These are phyloP conservation scores for Hydrochoerus hydrochaeris DNA, from an alignment of 2,113 vertebrate species.

Conservation along the genomic window DNA sequence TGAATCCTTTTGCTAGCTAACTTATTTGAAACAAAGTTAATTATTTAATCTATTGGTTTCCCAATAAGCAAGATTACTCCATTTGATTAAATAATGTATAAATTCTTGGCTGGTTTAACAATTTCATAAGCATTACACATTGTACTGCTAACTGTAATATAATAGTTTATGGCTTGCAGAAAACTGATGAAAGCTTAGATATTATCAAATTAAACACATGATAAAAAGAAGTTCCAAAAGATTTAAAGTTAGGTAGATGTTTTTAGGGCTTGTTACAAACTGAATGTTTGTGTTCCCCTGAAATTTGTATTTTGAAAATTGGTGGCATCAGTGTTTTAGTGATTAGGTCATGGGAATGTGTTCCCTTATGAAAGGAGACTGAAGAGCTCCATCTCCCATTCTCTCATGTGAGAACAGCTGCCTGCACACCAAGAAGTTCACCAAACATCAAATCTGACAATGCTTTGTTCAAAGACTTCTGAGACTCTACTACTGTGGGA, in stretches of 20 bases:
- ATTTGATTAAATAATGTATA: slow-evolving; percentile 22
- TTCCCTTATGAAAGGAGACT: background rate
- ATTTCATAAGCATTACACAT: background rate
- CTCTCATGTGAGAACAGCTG: background rate
- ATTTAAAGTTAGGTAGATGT: background rate
- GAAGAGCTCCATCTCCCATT: background rate
- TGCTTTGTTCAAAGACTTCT: background rate
- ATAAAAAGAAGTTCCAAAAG: background rate
- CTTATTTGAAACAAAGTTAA: slow-evolving; percentile 4
- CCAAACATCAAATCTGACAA: background rate
- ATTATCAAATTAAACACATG: background rate
- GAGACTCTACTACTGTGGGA: background rate
- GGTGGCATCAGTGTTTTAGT: background rate
- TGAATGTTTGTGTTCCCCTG: background rate
- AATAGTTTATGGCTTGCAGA: slow-evolving; percentile 33
- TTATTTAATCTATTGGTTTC: slow-evolving; percentile 23
- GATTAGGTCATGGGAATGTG: background rate
- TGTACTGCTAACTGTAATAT: background rate
- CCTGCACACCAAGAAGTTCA: background rate
- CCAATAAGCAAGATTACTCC: slow-evolving; percentile 29
- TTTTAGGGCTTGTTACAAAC: background rate
- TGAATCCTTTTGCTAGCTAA: background rate
- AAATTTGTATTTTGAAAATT: background rate
- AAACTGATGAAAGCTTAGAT: slow-evolving; percentile 2
- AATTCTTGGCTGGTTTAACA: slow-evolving; percentile 8